Base-by-base conservation (phyloP, 1,140 invertebrate species). In the Bicyclus anynana region DNA sequence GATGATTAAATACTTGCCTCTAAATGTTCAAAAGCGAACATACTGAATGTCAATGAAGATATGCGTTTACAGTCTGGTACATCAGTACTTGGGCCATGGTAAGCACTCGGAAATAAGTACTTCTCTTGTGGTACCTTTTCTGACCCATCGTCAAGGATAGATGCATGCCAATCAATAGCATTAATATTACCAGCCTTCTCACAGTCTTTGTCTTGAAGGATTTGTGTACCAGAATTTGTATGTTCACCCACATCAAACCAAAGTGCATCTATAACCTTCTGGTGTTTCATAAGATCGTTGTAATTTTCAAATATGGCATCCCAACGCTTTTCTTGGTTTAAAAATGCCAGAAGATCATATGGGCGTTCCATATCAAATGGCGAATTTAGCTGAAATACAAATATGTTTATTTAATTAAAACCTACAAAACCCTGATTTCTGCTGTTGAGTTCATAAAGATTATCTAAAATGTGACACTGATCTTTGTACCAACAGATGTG, bases 1-100 rank as follows among this genome's bases (percentile, higher is more conserved):
- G 4, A 35, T 35, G 2, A 4, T 23, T 23, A 49, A 53, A 50
- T 57, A 62, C 88, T 77, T 87, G 94, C 94, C 78, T 92, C 91
- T 37, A 97, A 90, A 89, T 97, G 94, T 79, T 96, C 95, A 90
- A 95, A 97, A 4, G 93, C 89, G 80, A 93, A 91, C 90, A 95
- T 94, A 73, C 93, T 94, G 73, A 94, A 95, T 46, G 93, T 91
- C 20, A 95, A 77, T n/a, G 91, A 89, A 57, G 90, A 89, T 56
- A 91, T 90, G 42, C 91, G 83, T 58, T 90, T 90, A 81, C 95
- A 97, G 62, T 94, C 91, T 6, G 95, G 95, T 38, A 90, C 77
- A 74, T 90, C 68, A 35, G 53, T 68, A 50, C 79, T 74, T 59
- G 79, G 44, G 0, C 72, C 75, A 70, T 66, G 70, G 23, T 70